Evolutionary conservation across 2,113 vertebrate species (phyloP).

Genomic region (Xerus inauris): DNA sequence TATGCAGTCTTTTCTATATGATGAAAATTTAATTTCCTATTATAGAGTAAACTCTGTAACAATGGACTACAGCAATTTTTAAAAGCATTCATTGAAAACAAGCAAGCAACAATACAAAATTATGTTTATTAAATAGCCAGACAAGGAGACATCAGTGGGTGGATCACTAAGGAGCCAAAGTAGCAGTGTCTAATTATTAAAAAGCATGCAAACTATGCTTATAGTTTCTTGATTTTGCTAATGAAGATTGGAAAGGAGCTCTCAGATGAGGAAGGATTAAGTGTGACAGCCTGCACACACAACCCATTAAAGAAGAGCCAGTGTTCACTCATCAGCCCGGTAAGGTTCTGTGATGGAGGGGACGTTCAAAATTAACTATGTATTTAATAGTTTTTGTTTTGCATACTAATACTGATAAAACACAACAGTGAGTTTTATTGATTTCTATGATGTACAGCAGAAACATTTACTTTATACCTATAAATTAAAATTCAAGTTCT

Average conservation of each 20-base stretch:
- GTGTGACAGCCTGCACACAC: neutral
- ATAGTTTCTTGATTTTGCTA: neutral
- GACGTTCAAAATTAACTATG: neutral
- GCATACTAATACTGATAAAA: constrained; percentile 4
- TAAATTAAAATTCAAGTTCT: constrained; percentile 47
- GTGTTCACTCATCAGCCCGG: neutral
- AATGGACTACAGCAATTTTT: neutral
- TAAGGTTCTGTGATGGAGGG: neutral
- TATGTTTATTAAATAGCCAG: neutral
- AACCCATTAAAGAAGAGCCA: neutral
- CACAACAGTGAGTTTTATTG: neutral
- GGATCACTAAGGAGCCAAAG: neutral
- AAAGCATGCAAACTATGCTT: neutral
- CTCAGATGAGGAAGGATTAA: neutral
- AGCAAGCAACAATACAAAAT: neutral
- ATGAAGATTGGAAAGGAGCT: neutral
- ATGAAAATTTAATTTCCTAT: neutral
- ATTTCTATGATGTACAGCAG: neutral
- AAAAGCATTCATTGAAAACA: neutral
- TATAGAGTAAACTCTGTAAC: neutral
- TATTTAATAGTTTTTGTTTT: neutral
- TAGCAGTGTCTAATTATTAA: neutral
- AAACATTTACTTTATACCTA: neutral
- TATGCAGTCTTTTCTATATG: rapidly evolving
- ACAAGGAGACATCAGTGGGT: neutral